A percentile compares a stretch with the other conserved stretches of the same genome.
Evolutionary conservation across 2,113 vertebrate species (phyloP).

Genomic region (Dissostichus mawsoni): DNA sequence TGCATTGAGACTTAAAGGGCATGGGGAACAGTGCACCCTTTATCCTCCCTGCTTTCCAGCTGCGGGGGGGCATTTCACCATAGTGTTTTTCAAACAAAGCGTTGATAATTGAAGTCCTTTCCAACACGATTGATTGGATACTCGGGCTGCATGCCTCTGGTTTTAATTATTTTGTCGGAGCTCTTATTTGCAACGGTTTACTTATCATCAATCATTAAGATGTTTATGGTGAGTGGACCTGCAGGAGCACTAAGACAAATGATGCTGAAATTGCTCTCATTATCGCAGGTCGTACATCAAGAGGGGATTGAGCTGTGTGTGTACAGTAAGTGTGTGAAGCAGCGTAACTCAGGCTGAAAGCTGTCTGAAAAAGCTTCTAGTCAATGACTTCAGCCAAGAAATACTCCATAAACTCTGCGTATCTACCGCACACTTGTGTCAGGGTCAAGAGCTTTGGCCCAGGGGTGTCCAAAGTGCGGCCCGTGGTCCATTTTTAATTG

Average conservation of each 20-base stretch:
- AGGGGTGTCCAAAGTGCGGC: too few species aligned
- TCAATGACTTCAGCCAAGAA: constrained; percentile 45
- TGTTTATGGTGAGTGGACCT: constrained; percentile 78
- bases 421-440: background rate
- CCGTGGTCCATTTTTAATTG: too few species aligned
- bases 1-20: constrained; percentile 36
- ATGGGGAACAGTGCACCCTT: constrained; percentile 48
- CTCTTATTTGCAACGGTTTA: constrained; percentile 76
- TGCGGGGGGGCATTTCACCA: constrained; percentile 40
- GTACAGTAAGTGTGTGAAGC: constrained; percentile 48
- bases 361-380: constrained; percentile 42
- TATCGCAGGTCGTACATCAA: constrained; percentile 77
- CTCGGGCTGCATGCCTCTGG: constrained; percentile 36
- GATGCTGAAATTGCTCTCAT: constrained; percentile 78
- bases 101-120: constrained; percentile 66
- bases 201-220: constrained; percentile 82
- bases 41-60: constrained; percentile 52
- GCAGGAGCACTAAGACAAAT: constrained; percentile 69
- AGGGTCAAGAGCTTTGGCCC: constrained; percentile 25
- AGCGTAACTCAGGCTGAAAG: constrained; percentile 38
- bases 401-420: constrained; percentile 42
- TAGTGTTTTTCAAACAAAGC: constrained; percentile 61
- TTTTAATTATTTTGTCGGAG: constrained; percentile 78
- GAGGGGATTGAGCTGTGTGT: constrained; percentile 51
- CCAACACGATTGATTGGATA: constrained; percentile 60